Conservation (phyloP, 2,888 invertebrate species). For the Saturnia pavonia region DNA sequence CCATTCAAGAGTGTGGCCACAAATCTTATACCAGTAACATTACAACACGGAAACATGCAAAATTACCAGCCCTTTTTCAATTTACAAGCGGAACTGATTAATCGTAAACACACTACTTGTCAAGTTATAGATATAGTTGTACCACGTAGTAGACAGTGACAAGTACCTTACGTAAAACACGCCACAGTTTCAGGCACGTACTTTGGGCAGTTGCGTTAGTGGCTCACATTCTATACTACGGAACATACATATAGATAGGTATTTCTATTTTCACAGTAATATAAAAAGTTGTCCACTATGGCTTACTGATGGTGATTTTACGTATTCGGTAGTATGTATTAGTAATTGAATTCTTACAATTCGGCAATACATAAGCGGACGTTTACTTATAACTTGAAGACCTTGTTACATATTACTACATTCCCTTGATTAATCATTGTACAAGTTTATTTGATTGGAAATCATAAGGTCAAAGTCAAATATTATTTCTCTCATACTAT, state of each 20-base stretch:
- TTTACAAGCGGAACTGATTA: constrained; percentile 67
- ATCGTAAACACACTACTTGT: constrained; percentile 50
- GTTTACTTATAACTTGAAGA: constrained; percentile 27
- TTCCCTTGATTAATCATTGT: constrained; percentile 5
- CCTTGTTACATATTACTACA: constrained; percentile 20
- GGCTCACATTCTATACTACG: constrained; percentile 49
- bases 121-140: constrained; percentile 59
- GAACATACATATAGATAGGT: constrained; percentile 50
- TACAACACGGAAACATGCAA: constrained; percentile 43
- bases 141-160: constrained; percentile 34
- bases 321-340: neutral
- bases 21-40: constrained; percentile 48
- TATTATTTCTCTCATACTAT: neutral
- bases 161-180: constrained; percentile 64
- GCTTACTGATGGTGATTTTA: neutral
- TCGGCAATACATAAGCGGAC: constrained; percentile 25
- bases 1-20: constrained; percentile 43
- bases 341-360: constrained; percentile 19
- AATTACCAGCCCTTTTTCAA: constrained; percentile 66
- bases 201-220: constrained; percentile 51
- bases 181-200: constrained; percentile 43
- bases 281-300: constrained; percentile 18
- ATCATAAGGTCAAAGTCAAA: constrained; percentile 5
- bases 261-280: constrained; percentile 52
- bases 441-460: constrained; percentile 4